A percentile compares a stretch with the other conserved stretches of the same genome.
Evolutionary conservation across 2,797 vertebrate genomes (phyloP).

Genomic region (Chelmon rostratus): DNA sequence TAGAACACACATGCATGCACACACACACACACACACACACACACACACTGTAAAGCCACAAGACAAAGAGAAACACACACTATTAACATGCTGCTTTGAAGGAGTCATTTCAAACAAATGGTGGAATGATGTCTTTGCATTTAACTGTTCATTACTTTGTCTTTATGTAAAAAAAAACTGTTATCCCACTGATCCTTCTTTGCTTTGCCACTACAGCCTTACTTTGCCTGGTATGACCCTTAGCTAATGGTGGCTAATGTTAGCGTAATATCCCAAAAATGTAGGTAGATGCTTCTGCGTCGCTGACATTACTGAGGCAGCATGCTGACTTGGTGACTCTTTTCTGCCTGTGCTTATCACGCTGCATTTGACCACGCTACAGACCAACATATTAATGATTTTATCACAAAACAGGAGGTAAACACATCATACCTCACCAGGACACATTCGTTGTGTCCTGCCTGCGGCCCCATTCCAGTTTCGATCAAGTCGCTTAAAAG

Average conservation of each 20-base stretch:
- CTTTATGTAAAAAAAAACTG: not conserved
- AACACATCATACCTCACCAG: not conserved
- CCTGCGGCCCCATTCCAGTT: not conserved
- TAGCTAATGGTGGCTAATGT: no score
- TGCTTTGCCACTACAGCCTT: not conserved
- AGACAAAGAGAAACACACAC: constrained; percentile 11
- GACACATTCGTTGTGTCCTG: not conserved
- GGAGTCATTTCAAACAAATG: not conserved
- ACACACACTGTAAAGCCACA: constrained; percentile 30
- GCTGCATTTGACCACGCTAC: not conserved
- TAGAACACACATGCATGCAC: constrained; percentile 46
- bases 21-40: constrained; percentile 35
- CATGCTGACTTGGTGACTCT: not conserved
- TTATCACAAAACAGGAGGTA: not conserved
- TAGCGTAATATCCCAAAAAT: not conserved
- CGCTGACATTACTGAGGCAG: not conserved
- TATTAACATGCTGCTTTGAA: not conserved
- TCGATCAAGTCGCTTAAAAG: not conserved
- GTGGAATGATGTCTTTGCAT: not conserved
- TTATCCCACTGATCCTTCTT: not conserved
- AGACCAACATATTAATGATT: not conserved
- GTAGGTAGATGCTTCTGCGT: not conserved
- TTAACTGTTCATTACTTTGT: not conserved
- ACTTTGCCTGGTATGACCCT: not conserved
- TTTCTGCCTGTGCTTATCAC: not conserved